A percentile compares a stretch with the other conserved stretches of the same genome.
phyloP scores from a whole-genome alignment of 2,113 vertebrate species.

The Zosterops hypoxanthus region DNA sequence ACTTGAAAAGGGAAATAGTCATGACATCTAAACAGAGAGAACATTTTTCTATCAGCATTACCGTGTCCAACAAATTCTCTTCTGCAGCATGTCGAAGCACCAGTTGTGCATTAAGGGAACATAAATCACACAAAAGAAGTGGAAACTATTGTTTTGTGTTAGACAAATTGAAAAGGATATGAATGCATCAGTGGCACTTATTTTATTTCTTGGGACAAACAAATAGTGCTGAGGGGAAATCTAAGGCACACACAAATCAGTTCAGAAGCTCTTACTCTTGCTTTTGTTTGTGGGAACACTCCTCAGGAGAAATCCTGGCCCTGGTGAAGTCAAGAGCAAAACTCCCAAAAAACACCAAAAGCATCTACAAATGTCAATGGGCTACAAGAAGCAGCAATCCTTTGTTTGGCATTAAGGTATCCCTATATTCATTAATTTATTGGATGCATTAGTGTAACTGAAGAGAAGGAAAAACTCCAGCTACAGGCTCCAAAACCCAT shows the following conservation, averaged over 20 bases:
- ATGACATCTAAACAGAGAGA: constrained; percentile 54
- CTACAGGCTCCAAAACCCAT: constrained; percentile 35
- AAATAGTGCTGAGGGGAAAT: background rate
- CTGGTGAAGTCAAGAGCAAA: background rate
- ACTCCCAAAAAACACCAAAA: background rate
- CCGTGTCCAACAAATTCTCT: constrained; percentile 58
- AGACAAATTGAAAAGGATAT: constrained; percentile 16
- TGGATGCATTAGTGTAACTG: constrained; percentile 28
- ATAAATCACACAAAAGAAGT: constrained; percentile 49
- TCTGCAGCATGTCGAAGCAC: constrained; percentile 42
- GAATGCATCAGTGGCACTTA: background rate
- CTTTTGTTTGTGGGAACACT: background rate
- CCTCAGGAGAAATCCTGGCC: background rate
- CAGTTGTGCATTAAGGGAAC: constrained; percentile 52
- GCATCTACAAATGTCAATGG: background rate
- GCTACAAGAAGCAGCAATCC: background rate
- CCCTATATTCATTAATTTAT: constrained; percentile 57
- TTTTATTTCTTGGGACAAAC: background rate
- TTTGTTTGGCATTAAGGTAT: constrained; percentile 30
- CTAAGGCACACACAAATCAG: background rate
- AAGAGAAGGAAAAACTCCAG: constrained; percentile 53
- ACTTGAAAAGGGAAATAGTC: constrained; percentile 57
- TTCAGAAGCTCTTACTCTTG: background rate
- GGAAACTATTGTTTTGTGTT: constrained; percentile 35
- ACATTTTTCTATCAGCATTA: constrained; percentile 44